phyloP scores from a whole-genome alignment of 2,797 vertebrate species.

The Poecilia wingei region DNA sequence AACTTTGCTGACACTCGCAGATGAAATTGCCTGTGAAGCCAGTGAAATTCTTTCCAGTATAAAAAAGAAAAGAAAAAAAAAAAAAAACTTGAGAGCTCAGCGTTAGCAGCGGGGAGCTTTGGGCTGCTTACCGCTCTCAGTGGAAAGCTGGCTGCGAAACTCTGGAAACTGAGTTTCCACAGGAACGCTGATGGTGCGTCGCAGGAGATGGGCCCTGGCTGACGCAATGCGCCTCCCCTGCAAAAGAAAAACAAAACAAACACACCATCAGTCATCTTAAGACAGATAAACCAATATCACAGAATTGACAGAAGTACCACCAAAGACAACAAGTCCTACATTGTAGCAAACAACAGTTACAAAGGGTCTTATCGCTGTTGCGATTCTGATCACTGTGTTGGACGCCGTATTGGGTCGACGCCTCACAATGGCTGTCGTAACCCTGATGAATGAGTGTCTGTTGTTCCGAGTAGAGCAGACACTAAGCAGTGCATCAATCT shows the following conservation, averaged over 20 bases:
- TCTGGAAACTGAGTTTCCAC: slow-evolving; percentile 82
- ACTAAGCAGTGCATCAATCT: slow-evolving; percentile 58
- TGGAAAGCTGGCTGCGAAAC: slow-evolving; percentile 75
- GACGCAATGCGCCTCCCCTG: slow-evolving; percentile 72
- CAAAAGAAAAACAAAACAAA: slow-evolving; percentile 31
- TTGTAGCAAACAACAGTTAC: slow-evolving; percentile 14
- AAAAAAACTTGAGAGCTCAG: slow-evolving; percentile 5
- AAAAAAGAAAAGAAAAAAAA: neutral
- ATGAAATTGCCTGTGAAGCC: neutral
- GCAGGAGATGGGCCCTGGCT: slow-evolving; percentile 76
- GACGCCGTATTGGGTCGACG: slow-evolving; percentile 22
- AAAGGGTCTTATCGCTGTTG: slow-evolving; percentile 36
- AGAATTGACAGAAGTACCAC: neutral
- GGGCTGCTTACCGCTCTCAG: slow-evolving; percentile 78
- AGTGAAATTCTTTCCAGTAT: slow-evolving; percentile 6
- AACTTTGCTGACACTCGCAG: neutral
- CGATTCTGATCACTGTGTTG: slow-evolving; percentile 47
- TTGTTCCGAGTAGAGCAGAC: slow-evolving; percentile 36
- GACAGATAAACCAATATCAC: slow-evolving; percentile 3
- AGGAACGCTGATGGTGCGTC: slow-evolving; percentile 86
- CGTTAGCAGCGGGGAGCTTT: slow-evolving; percentile 28
- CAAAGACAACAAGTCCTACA: neutral
- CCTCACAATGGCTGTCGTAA: slow-evolving; percentile 37
- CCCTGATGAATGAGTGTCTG: slow-evolving; percentile 56
- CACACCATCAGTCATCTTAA: slow-evolving; percentile 40